Evolutionary conservation across 2,113 vertebrate species (phyloP), one percentile per base, ranked within the genome.

Genomic region (Gnathonemus echidnorhynchus): DNA sequence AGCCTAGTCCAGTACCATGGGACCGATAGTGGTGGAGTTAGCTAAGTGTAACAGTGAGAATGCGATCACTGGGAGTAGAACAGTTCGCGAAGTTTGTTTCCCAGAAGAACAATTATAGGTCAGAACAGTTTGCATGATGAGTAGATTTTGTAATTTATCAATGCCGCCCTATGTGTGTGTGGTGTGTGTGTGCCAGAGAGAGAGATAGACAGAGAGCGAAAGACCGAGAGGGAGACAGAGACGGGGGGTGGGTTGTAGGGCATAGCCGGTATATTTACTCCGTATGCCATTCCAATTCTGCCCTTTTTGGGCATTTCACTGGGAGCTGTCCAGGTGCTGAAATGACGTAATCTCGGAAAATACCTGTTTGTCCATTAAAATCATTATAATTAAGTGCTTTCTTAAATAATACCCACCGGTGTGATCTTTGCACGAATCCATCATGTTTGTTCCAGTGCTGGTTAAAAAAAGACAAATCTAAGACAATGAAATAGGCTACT

Each of bases 241-340:
- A 77, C 13, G 31, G 5, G 3, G 70, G 9, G 31, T 1, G 70
- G 21, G 27, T 42, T 42, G 39, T 1, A 13, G 35, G 35, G 45
- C 2, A 9, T 53, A 56, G 24, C 17, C 7, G 9, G 9, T 15
- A 52, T 48, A n/a, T 24, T 31, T 77, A 52, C 15, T 9, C 50
- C 17, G 15, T 3, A 19, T 74, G 3, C 0, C 9, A 39, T 42
- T 42, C 15, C 2, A 19, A 48, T 5, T 27, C 45, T 27, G 8
- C 19, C 10, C 21, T 50, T 27, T 27, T 10, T 56, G 89, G 15
- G 6, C 8, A 35, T 35, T 86, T 74, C 7, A 56, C 19, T 52
- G 6, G 93, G 93, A 91, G 92, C 93, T 94, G 93, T 94, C 93
- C 93, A 92, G 86, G 93, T 94, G 89, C 93, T 94, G 93, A 93